Conservation (phyloP, 2,797 vertebrate genomes). For the Phalloptychus januarius region DNA sequence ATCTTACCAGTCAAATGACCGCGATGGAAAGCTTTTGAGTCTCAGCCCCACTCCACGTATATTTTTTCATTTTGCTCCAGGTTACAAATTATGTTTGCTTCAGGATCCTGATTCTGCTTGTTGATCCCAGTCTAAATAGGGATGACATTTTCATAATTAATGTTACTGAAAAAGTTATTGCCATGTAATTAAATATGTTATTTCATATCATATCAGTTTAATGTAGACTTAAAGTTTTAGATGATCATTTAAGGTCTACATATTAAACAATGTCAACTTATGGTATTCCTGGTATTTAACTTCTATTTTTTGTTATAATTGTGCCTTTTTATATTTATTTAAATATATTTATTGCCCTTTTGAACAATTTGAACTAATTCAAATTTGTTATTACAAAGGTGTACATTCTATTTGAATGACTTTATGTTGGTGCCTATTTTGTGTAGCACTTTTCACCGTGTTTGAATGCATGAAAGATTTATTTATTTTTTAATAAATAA, state of each 20-base stretch:
- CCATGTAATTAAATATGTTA: neutral
- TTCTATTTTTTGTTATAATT: neutral
- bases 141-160: neutral
- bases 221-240: neutral
- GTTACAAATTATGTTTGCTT: neutral
- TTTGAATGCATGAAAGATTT: neutral
- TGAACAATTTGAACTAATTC: neutral
- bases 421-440: neutral
- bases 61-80: neutral
- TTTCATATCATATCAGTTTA: neutral
- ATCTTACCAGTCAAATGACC: too few species aligned
- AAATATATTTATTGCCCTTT: neutral
- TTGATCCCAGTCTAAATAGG: neutral
- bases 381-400: neutral
- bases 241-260: neutral
- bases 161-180: neutral
- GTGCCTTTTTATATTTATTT: neutral
- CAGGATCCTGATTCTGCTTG: neutral
- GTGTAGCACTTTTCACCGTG: neutral
- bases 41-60: too few species aligned
- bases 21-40: too few species aligned
- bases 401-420: neutral
- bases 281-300: neutral
- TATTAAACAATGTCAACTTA: too few species aligned
- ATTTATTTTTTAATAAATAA: neutral